phyloP scores from a whole-genome alignment of 1,140 invertebrate genomes.

The Octopus bimaculoides region DNA sequence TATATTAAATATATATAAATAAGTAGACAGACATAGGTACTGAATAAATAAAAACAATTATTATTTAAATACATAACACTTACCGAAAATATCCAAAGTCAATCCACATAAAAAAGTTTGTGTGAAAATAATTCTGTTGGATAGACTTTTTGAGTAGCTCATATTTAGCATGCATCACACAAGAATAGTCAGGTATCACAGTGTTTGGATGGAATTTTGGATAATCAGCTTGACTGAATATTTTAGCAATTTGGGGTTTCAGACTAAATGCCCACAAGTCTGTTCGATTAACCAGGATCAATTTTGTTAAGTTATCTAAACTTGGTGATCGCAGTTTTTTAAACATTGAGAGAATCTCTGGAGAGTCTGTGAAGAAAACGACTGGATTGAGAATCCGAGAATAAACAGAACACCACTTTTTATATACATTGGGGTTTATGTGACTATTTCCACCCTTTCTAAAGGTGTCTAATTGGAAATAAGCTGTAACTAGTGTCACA shows the following conservation, averaged over 20 bases:
- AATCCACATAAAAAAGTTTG: constrained; percentile 44
- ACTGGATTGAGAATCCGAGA: constrained; percentile 26
- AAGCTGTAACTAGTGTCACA: constrained; percentile 44
- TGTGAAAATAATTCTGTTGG: constrained; percentile 30
- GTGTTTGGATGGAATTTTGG: constrained; percentile 35
- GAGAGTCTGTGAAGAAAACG: constrained; percentile 34
- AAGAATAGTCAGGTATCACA: constrained; percentile 31
- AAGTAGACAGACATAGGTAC: no score
- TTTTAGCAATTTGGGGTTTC: constrained; percentile 24
- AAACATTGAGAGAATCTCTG: constrained; percentile 18
- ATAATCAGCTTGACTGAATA: constrained; percentile 28
- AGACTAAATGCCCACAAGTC: constrained; percentile 34
- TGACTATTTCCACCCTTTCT: constrained; percentile 23
- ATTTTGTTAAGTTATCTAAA: constrained; percentile 18
- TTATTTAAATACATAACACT: neutral
- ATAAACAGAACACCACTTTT: constrained; percentile 24
- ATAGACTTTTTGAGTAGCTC: constrained; percentile 36
- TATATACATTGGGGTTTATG: constrained; percentile 20
- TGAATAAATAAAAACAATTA: no score
- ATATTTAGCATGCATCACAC: constrained; percentile 39
- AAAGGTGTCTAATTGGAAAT: constrained; percentile 40
- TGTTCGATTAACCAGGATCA: constrained; percentile 22
- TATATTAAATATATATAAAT: no score
- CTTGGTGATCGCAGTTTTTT: constrained; percentile 17
- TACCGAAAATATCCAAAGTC: constrained; percentile 43